These are phyloP conservation scores for Augochlorella aurata DNA, from an alignment of 2,888 invertebrate genomes.

Conservation along the genomic window DNA sequence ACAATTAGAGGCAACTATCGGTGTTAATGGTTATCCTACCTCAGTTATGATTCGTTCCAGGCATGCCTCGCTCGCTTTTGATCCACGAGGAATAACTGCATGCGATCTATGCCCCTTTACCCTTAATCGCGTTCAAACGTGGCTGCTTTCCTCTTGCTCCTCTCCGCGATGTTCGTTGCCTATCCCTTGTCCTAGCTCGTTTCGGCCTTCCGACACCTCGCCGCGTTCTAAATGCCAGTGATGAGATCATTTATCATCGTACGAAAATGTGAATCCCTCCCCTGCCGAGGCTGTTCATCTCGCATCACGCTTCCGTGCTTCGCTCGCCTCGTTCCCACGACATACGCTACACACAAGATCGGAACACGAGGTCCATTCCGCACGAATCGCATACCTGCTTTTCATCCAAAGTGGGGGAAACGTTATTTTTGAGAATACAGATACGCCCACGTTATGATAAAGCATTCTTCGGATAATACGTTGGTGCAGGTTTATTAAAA, in stretches of 20 bases:
- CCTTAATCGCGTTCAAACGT: conserved; percentile 41
- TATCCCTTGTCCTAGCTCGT: conserved; percentile 21
- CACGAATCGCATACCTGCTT: conserved; percentile 34
- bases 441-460: neutral
- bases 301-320: conserved; percentile 55
- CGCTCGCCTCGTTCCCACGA: conserved; percentile 62
- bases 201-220: conserved; percentile 56
- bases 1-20: conserved; percentile 67
- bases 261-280: conserved; percentile 59
- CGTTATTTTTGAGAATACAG: neutral
- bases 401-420: neutral
- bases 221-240: conserved; percentile 58
- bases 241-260: conserved; percentile 71
- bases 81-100: conserved; percentile 21
- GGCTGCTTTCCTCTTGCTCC: neutral
- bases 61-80: conserved; percentile 8
- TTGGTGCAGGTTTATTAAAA: neutral
- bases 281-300: conserved; percentile 11
- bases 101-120: conserved; percentile 50
- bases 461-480: neutral
- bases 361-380: conserved; percentile 43
- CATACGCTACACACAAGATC: conserved; percentile 30
- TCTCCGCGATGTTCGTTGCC: neutral
- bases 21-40: conserved; percentile 65
- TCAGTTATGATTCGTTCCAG: conserved; percentile 39